Evolutionary conservation across 2,888 invertebrate genomes (phyloP).

Genomic region (Marronus borbonicus): DNA sequence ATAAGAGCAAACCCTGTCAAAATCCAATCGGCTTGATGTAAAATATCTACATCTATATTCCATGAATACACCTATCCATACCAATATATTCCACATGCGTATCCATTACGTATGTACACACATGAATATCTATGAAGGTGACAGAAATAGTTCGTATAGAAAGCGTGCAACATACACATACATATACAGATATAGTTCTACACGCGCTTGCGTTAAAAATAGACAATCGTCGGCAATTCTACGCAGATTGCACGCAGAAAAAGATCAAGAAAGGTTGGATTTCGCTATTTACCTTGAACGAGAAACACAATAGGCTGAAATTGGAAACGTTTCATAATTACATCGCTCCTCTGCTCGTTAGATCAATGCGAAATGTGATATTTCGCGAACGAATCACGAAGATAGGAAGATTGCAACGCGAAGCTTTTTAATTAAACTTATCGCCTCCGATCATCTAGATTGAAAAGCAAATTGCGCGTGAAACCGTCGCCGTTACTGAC

Average conservation of each 20-base stretch:
- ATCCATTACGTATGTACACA: no score
- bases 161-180: not conserved
- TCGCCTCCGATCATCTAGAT: not conserved
- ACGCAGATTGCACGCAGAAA: constrained; percentile 18
- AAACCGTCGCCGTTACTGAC: not conserved
- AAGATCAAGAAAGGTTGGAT: constrained; percentile 15
- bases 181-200: not conserved
- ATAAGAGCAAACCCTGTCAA: no score
- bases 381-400: constrained; percentile 13
- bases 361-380: not conserved
- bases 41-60: no score
- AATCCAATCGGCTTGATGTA: no score
- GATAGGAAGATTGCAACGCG: not conserved
- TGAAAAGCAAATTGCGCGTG: constrained; percentile 2
- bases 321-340: constrained; percentile 36
- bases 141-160: not conserved
- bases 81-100: no score
- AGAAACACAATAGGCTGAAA: constrained; percentile 32
- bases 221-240: not conserved
- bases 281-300: constrained; percentile 29
- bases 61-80: no score
- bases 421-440: constrained; percentile 4
- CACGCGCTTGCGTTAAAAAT: constrained; percentile 12
- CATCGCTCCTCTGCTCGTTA: constrained; percentile 10
- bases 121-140: no score